Evolutionary conservation across 2,888 invertebrate species (phyloP), one percentile per base, ranked within the genome.

Genomic region (Luperina testacea): DNA sequence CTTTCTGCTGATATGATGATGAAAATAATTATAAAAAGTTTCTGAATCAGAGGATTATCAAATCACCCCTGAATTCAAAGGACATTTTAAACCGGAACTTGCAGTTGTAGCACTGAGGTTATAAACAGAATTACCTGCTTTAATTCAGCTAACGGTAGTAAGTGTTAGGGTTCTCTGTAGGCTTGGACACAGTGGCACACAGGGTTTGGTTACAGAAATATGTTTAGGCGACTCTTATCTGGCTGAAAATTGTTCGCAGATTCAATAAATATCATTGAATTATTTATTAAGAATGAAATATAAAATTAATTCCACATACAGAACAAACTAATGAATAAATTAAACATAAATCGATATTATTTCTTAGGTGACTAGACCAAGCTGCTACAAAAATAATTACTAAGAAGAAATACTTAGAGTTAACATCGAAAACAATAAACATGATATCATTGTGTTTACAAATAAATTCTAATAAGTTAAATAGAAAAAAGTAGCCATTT

Each of bases 351-450:
- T 38, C 38, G 38, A 38, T 6, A 38, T 38, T 6, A 38, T 38
- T 38, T 38, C 38, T 38, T 38, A 38, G 38, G 38, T 6, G 38
- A 38, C 64, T 77, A 77, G 75, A 77, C 76, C 76, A 64, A 32
- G 51, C 13, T 53, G 75, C 51, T 24, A 63, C 38, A 38, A 38
- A 74, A 74, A 20, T 70, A 69, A 75, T 69, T 24, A 24, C 27
- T 48, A 76, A 32, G 9, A 75, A 53, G 27, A 59, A 57, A 20
- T n/a, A 61, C 27, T 27, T 61, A 61, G 38, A 27, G 7, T 17
- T 20, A 65, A 64, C 53, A 48, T 53, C 38, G 48, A 59, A 67
- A 45, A 59, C 15, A 81, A 67, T 65, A 32, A 59, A 74, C 20
- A 63, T 63, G 15, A 32, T 20, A 32, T 32, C 11, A 32, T 51